These are phyloP conservation scores for Poeciliopsis retropinna DNA, from an alignment of 2,113 vertebrate genomes.

Conservation along the genomic window DNA sequence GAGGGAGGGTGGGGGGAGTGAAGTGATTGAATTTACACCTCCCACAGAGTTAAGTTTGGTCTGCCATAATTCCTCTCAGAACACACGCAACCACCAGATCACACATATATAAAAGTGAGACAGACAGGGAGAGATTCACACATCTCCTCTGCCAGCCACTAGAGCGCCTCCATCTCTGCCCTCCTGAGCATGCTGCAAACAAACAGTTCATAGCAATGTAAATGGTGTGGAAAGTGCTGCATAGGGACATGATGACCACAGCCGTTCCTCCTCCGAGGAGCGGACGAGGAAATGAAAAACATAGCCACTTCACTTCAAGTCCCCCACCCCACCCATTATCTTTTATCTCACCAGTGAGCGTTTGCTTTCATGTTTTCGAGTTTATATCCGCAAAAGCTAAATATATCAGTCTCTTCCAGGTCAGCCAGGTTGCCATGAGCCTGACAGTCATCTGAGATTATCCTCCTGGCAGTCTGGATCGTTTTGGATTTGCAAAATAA, in stretches of 20 bases:
- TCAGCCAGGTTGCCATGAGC: conserved; percentile 56
- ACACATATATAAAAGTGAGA: conserved; percentile 45
- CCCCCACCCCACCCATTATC: conserved; percentile 56
- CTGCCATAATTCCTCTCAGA: conserved; percentile 65
- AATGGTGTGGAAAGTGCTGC: conserved; percentile 77
- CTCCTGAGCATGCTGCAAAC: conserved; percentile 67
- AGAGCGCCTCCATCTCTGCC: conserved; percentile 66
- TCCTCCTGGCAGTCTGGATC: conserved; percentile 38
- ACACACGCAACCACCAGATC: conserved; percentile 26
- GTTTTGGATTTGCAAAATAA: conserved; percentile 59
- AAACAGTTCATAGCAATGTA: conserved; percentile 77
- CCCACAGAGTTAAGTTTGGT: conserved; percentile 76
- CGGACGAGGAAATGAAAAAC: conserved; percentile 67
- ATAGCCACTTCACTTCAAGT: conserved; percentile 58
- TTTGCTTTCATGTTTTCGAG: conserved; percentile 58
- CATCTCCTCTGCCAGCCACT: conserved; percentile 60
- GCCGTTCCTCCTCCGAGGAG: conserved; percentile 51
- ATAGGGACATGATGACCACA: conserved; percentile 72
- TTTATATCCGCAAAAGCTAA: conserved; percentile 65
- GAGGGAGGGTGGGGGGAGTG: conserved; percentile 50
- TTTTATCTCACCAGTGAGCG: conserved; percentile 69
- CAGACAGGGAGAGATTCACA: conserved; percentile 47
- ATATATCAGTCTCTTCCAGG: conserved; percentile 67
- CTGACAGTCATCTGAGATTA: conserved; percentile 68
- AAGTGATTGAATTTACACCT: conserved; percentile 79